These are phyloP conservation scores for Adrianichthys oophorus DNA, from an alignment of 2,797 vertebrate species.

Conservation along the genomic window DNA sequence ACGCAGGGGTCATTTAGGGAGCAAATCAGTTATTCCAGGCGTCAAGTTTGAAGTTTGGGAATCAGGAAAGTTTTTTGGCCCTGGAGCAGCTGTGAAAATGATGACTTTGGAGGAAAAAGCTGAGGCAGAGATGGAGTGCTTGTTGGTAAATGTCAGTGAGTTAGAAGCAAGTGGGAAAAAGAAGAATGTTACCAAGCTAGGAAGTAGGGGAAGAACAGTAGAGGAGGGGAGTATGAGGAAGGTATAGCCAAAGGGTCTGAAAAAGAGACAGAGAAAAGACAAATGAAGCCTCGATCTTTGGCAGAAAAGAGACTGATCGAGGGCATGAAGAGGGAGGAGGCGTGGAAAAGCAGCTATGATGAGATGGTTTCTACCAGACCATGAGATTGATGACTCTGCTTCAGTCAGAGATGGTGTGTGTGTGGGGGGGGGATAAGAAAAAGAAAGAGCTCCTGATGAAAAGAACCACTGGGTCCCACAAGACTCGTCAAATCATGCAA, in stretches of 20 bases:
- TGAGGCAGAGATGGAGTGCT: conserved; percentile 27
- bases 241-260: conserved; percentile 8
- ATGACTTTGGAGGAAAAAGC: conserved; percentile 13
- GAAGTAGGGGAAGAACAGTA: no score
- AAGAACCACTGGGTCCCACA: conserved; percentile 35
- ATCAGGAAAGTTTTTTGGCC: conserved; percentile 29
- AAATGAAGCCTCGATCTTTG: conserved; percentile 50
- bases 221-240: no score
- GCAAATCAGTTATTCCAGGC: conserved; percentile 21
- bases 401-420: conserved; percentile 40
- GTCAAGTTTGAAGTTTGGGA: conserved; percentile 9
- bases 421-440: conserved; percentile 1
- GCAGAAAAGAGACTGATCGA: conserved; percentile 55
- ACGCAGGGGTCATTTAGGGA: conserved; percentile 15
- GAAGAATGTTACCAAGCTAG: conserved; percentile 5
- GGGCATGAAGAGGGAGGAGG: conserved; percentile 51
- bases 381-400: conserved; percentile 72
- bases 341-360: conserved; percentile 66
- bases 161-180: conserved; percentile 2
- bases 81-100: not conserved
- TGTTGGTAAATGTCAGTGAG: conserved; percentile 39
- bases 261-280: conserved; percentile 56
- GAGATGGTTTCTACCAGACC: conserved; percentile 67
- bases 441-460: conserved; percentile 53
- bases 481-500: conserved; percentile 33